These are phyloP conservation scores for Urocolius indicus DNA, from an alignment of 2,113 vertebrate species.

Conservation along the genomic window DNA sequence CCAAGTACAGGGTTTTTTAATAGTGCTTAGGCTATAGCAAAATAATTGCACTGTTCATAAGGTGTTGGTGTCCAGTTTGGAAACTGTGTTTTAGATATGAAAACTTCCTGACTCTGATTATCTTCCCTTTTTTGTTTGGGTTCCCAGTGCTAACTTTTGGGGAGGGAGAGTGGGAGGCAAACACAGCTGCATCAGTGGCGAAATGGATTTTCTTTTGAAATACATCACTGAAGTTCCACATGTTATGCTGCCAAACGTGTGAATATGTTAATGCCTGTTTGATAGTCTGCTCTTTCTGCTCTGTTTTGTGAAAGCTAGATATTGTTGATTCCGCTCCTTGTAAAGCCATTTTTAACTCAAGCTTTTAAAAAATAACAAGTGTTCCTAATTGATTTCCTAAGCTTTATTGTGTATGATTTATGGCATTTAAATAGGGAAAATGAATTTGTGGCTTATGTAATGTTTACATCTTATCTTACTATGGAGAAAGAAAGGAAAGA, in stretches of 20 bases:
- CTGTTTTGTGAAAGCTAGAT: not conserved
- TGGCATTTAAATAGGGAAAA: not conserved
- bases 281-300: not conserved
- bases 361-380: not conserved
- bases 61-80: not conserved
- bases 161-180: not conserved
- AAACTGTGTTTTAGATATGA: not conserved
- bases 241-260: not conserved
- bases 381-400: not conserved
- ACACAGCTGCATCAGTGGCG: not conserved
- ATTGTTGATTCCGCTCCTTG: not conserved
- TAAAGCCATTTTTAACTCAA: not conserved
- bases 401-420: not conserved
- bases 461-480: not conserved
- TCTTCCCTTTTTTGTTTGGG: not conserved
- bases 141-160: not conserved
- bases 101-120: not conserved
- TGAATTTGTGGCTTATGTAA: not conserved
- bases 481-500: not conserved
- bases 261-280: not conserved
- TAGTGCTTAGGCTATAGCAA: not conserved
- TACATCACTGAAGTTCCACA: not conserved
- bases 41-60: not conserved
- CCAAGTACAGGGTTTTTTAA: not conserved
- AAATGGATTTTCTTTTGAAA: not conserved